Conservation (phyloP, 2,888 invertebrate species). For the Rhagonycha fulva region DNA sequence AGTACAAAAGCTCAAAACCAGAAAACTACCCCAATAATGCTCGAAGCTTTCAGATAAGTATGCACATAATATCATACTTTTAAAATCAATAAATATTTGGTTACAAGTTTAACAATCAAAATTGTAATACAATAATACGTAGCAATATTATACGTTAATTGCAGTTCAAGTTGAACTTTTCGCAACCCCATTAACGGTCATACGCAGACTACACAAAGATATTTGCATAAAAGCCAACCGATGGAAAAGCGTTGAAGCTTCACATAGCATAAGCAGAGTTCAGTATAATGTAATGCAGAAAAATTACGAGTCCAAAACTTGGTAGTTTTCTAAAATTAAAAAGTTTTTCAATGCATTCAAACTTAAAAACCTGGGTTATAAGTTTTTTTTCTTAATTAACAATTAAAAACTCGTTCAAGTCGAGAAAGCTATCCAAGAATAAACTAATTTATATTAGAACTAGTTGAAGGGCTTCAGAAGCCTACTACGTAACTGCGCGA, state of each 20-base stretch:
- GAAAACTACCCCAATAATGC: background rate
- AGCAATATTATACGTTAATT: too few species aligned
- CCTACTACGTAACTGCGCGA: background rate
- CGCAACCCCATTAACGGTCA: background rate
- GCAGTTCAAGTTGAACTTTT: background rate
- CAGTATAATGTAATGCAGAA: too few species aligned
- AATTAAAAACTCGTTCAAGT: too few species aligned
- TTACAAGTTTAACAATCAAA: background rate
- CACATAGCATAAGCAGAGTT: too few species aligned
- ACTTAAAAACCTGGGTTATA: too few species aligned
- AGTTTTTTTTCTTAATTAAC: too few species aligned
- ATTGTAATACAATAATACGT: background rate
- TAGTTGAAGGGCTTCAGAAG: background rate
- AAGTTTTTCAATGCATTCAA: too few species aligned
- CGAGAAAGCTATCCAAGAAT: too few species aligned
- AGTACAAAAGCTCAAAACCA: background rate
- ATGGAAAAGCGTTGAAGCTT: background rate
- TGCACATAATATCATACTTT: background rate
- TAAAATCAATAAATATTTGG: background rate
- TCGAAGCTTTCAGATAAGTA: background rate
- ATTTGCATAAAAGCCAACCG: background rate
- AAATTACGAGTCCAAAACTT: too few species aligned
- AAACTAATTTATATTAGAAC: too few species aligned
- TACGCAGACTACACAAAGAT: background rate
- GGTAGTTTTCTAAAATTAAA: too few species aligned